Conservation (phyloP, 1,140 invertebrate species). For the Akabosia matsudoensis region DNA sequence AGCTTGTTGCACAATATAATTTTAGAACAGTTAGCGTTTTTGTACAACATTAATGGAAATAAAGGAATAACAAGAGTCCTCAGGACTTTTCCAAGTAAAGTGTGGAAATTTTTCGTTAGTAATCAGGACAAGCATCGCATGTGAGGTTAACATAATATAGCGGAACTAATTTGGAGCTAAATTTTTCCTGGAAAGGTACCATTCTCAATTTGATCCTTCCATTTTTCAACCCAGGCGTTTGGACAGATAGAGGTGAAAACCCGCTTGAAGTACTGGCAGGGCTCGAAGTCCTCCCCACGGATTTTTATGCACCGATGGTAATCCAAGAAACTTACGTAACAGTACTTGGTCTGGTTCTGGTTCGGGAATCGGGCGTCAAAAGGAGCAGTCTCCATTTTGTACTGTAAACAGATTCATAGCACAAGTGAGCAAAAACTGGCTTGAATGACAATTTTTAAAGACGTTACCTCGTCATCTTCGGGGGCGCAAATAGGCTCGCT, state of each 20-base stretch:
- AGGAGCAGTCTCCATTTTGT: conserved; percentile 68
- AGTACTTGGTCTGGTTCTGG: conserved; percentile 89
- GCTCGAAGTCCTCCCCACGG: conserved; percentile 80
- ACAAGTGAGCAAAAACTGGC: too few species aligned
- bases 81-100: background rate
- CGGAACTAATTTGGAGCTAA: conserved; percentile 49
- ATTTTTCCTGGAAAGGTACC: conserved; percentile 73
- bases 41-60: too few species aligned
- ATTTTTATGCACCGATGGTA: conserved; percentile 88
- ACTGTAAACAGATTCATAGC: too few species aligned
- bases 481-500: too few species aligned
- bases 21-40: too few species aligned
- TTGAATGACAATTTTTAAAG: too few species aligned
- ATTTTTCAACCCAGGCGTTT: conserved; percentile 83
- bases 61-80: too few species aligned
- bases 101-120: background rate
- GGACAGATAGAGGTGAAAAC: conserved; percentile 84
- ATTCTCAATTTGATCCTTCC: conserved; percentile 77
- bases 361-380: conserved; percentile 96
- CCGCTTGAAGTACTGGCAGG: conserved; percentile 90
- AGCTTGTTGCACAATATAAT: too few species aligned
- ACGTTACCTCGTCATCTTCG: too few species aligned
- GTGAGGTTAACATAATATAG: too few species aligned
- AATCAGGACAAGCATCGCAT: background rate
- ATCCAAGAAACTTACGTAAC: conserved; percentile 87